Conservation (phyloP, 2,113 vertebrate genomes). For the Corythornis cristatus region DNA sequence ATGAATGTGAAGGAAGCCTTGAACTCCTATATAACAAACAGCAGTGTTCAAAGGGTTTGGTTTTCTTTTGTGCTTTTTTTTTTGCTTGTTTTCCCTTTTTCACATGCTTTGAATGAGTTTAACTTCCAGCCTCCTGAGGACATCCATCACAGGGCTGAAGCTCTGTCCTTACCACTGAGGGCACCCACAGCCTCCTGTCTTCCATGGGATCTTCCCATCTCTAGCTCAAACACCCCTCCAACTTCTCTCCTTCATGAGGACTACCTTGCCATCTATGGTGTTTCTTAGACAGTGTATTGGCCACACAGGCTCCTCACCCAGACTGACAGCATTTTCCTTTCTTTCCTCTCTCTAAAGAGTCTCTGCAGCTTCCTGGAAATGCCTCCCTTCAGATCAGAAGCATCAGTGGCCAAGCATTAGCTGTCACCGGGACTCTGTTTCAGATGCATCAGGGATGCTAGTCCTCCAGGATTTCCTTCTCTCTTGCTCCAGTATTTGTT, state of each 20-base stretch:
- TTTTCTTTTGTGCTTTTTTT: not conserved
- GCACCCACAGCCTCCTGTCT: not conserved
- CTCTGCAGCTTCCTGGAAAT: not conserved
- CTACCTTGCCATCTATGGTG: not conserved
- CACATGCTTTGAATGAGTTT: not conserved
- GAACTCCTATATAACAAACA: slow-evolving; percentile 31
- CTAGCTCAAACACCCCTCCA: not conserved
- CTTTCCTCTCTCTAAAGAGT: not conserved
- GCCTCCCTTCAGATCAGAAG: not conserved
- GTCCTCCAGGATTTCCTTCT: not conserved
- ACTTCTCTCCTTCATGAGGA: not conserved
- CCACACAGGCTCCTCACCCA: not conserved
- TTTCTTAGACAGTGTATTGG: not conserved
- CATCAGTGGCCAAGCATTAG: not conserved
- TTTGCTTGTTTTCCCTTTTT: not conserved
- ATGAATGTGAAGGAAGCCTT: not conserved
- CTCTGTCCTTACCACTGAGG: not conserved
- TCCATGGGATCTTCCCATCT: not conserved
- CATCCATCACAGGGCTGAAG: not conserved
- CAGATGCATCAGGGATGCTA: not conserved
- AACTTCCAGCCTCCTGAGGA: not conserved
- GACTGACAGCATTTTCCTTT: not conserved
- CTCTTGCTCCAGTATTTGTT: not conserved
- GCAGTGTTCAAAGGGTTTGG: not conserved
- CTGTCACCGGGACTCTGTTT: not conserved